Conservation (phyloP, 1,140 invertebrate genomes). For the Cydia amplana region DNA sequence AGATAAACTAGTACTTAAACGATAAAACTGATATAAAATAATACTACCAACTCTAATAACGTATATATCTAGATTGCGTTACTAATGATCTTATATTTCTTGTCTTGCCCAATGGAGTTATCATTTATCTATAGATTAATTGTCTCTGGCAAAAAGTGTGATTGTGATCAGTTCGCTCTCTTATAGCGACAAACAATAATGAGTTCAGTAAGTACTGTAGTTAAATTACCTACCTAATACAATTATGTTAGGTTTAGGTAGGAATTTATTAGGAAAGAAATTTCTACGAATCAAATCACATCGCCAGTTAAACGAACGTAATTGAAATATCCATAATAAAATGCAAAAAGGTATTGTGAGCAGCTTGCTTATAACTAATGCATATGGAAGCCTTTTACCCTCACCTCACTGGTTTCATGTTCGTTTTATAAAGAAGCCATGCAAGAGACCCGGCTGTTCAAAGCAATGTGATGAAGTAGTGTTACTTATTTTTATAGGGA, state of each 20-base stretch:
- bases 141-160: neutral
- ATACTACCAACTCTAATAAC: neutral
- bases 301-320: neutral
- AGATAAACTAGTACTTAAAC: too few species aligned
- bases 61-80: constrained; percentile 3
- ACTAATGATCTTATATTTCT: constrained; percentile 3
- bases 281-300: neutral
- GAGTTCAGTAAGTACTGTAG: too few species aligned
- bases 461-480: constrained; percentile 17
- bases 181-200: neutral
- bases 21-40: too few species aligned
- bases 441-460: constrained; percentile 33
- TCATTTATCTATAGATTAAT: neutral
- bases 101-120: neutral
- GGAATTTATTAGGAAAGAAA: too few species aligned
- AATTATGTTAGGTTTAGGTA: too few species aligned
- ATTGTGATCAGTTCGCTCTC: neutral
- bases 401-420: constrained; percentile 38
- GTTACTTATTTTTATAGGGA: constrained; percentile 16
- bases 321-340: constrained; percentile 38
- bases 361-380: constrained; percentile 35
- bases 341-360: constrained; percentile 35
- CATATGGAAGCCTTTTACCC: constrained; percentile 45
- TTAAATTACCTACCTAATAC: neutral
- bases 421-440: constrained; percentile 48